Evolutionary conservation across 2,113 vertebrate species (phyloP).

Genomic region (Catharus bicknelli): DNA sequence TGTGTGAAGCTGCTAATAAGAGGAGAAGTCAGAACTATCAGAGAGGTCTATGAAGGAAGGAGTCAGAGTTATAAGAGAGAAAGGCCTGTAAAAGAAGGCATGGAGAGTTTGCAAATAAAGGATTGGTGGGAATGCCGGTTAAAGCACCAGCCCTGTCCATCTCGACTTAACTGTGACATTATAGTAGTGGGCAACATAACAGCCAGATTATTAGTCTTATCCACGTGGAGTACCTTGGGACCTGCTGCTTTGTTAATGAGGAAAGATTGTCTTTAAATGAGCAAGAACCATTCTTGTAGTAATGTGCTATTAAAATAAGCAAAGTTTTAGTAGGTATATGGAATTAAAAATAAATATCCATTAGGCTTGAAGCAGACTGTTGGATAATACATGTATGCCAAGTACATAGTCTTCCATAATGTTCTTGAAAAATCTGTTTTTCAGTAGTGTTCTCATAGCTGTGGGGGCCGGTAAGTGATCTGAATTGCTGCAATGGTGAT

Average conservation of each 20-base stretch:
- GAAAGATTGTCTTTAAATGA: neutral
- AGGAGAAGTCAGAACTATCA: no score
- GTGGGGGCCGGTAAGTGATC: neutral
- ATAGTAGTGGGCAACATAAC: fast-evolving
- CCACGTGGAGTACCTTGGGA: neutral
- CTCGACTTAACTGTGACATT: neutral
- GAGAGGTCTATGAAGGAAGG: no score
- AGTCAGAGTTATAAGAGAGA: no score
- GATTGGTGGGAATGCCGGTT: no score
- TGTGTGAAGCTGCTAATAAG: no score
- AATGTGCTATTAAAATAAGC: neutral
- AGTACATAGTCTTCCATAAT: neutral
- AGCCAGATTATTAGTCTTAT: neutral
- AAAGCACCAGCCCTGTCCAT: no score
- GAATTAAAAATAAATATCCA: neutral
- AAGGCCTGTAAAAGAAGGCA: no score
- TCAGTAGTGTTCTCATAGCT: neutral
- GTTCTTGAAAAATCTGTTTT: neutral
- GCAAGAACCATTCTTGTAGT: neutral
- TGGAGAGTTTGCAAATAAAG: no score
- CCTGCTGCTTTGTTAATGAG: neutral
- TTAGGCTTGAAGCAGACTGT: neutral
- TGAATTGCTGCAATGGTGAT: neutral
- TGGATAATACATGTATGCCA: neutral
- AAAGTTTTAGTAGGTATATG: neutral